Evolutionary conservation across 2,888 invertebrate genomes (phyloP).

Genomic region (Tolmerus cingulatus): DNA sequence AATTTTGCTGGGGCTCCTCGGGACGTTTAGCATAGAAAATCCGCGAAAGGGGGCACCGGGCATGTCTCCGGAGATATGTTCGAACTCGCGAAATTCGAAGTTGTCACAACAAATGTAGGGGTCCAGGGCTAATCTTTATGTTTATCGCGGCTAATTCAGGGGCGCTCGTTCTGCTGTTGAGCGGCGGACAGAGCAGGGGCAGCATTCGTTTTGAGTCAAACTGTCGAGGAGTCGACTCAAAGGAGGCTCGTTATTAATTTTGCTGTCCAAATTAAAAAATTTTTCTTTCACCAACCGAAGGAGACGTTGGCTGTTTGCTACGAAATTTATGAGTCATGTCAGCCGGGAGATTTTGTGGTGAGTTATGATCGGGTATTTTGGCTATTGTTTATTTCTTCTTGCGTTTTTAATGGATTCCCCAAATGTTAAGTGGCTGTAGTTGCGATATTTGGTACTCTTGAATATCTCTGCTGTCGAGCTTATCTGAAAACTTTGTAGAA

Average conservation of each 20-base stretch:
- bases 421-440: not conserved
- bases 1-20: not conserved
- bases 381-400: not conserved
- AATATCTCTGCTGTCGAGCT: not conserved
- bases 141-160: not conserved
- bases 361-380: not conserved
- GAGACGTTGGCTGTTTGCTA: not conserved
- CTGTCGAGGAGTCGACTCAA: not conserved
- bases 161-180: not conserved
- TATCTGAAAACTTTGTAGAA: not conserved
- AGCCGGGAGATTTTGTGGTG: not conserved
- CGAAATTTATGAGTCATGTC: not conserved
- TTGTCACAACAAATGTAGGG: not conserved
- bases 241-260: not conserved
- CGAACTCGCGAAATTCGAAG: not conserved
- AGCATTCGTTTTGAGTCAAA: not conserved
- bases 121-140: not conserved
- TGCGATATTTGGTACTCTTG: not conserved
- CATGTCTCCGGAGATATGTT: not conserved
- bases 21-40: not conserved
- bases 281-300: not conserved
- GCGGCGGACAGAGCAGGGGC: not conserved
- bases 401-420: not conserved
- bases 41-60: not conserved
- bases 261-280: not conserved